phyloP scores from a whole-genome alignment of 2,113 vertebrate genomes.

The Sakesphorus luctuosus region DNA sequence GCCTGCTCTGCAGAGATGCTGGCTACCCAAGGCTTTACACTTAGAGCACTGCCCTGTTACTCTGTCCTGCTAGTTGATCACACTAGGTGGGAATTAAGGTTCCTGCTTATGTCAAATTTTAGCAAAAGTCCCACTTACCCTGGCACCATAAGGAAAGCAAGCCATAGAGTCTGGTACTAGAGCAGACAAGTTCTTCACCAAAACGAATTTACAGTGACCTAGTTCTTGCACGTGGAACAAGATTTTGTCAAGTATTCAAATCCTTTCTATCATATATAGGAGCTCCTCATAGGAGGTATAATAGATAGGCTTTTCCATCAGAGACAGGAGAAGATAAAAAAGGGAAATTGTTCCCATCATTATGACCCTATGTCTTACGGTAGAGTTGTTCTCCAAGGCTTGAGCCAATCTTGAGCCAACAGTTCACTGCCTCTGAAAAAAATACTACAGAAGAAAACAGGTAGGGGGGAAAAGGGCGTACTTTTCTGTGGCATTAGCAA shows the following conservation, averaged over 20 bases:
- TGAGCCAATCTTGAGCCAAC: neutral
- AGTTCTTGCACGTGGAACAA: neutral
- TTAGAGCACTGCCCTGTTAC: neutral
- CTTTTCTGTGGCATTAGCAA: neutral
- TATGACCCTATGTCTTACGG: neutral
- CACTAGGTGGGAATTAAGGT: neutral
- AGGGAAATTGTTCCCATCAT: neutral
- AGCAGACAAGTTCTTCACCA: neutral
- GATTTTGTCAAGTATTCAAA: neutral
- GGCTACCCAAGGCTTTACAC: neutral
- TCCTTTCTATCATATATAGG: neutral
- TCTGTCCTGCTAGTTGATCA: neutral
- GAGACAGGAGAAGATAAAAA: neutral
- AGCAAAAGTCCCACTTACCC: neutral
- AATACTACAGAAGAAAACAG: neutral
- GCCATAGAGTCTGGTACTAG: neutral
- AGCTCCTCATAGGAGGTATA: neutral
- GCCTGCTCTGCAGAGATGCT: neutral
- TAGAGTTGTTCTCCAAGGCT: neutral
- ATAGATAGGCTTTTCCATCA: neutral
- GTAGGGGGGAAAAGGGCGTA: accelerated
- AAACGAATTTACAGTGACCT: neutral
- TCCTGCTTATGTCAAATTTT: neutral
- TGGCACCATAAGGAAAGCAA: neutral
- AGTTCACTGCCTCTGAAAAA: neutral